Evolutionary conservation across 2,888 invertebrate species (phyloP), one percentile per base, ranked within the genome.

Genomic region (Pyrrhosoma nymphula): DNA sequence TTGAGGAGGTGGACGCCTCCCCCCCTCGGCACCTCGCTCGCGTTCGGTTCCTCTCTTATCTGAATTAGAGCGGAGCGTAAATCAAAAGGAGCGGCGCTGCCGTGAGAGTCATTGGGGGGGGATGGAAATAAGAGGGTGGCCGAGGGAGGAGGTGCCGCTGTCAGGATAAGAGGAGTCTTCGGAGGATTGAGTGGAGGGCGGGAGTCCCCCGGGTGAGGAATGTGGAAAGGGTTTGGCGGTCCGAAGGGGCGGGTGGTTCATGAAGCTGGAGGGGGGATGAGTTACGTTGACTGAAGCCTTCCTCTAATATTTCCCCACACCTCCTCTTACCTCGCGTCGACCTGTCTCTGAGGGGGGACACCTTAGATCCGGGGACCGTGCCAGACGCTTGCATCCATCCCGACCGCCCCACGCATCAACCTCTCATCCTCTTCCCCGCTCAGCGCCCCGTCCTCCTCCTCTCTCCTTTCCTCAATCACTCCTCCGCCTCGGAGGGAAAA

Each of bases 21-120:
- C 55, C 56, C 55, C 56, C 56, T 16, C 23, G 0, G 47, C 55
- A 47, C 55, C 89, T 56, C 39, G 18, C 88, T 47, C 63, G 91
- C 56, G 60, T 91, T 91, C 91, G 91, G 91, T 93, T 69, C 55
- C 93, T 93, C 93, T 91, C 93, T 93, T 93, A 93, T 93, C 93
- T 93, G 93, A 93, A 93, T 93, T 93, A 93, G 93, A 93, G 93
- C 93, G 93, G 16, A 47, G 93, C 93, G 93, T 93, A 93, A 93
- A 93, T 93, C 93, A 93, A 93, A 93, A 47, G 93, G 56, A 89
- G 55, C n/a, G 23, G 89, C n/a, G 89, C 26, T 89, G 89, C 55
- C 26, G 56, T 18, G 89, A 26, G 55, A 88, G 88, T 18, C 47
- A 47, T 47, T 47, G 47, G 35, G 82, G 18, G 82, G 82, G 82